A percentile compares a stretch with the other conserved stretches of the same genome.
These are phyloP conservation scores for Cephus sareptanus DNA, from an alignment of 2,888 invertebrate species.

Conservation along the genomic window DNA sequence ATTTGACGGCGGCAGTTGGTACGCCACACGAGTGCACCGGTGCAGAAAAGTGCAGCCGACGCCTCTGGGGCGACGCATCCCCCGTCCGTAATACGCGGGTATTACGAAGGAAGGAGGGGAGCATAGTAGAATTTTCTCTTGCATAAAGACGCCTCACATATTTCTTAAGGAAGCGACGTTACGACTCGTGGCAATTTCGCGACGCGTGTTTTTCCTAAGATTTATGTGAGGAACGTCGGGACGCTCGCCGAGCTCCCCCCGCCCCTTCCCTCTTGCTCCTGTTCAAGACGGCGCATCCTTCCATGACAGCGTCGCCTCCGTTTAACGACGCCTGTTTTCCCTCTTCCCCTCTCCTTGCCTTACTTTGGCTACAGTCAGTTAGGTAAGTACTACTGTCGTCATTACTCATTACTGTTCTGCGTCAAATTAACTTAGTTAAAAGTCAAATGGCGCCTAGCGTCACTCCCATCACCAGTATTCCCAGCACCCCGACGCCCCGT, in stretches of 20 bases:
- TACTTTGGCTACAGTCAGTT: slow-evolving; percentile 24
- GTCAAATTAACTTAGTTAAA: slow-evolving; percentile 31
- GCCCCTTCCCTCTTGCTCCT: background rate
- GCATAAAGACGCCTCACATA: slow-evolving; percentile 1
- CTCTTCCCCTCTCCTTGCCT: slow-evolving; percentile 25
- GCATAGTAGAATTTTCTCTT: slow-evolving; percentile 52
- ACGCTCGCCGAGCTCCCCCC: background rate
- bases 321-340: slow-evolving; percentile 8
- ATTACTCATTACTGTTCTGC: slow-evolving; percentile 17
- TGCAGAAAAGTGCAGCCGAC: background rate
- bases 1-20: background rate
- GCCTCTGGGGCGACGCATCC: no score
- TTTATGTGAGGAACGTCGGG: slow-evolving; percentile 43
- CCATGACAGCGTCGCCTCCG: slow-evolving; percentile 5
- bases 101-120: slow-evolving; percentile 21
- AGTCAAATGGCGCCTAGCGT: slow-evolving; percentile 24
- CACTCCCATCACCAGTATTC: slow-evolving; percentile 11
- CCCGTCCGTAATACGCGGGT: no score
- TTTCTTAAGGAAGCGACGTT: slow-evolving; percentile 22
- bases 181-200: slow-evolving; percentile 53
- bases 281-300: background rate
- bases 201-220: slow-evolving; percentile 57
- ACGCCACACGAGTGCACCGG: background rate
- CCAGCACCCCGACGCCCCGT: slow-evolving; percentile 30
- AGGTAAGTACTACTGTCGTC: slow-evolving; percentile 20